Percentiles rank a stretch among this genome's conserved stretches.
phyloP scores from a whole-genome alignment of 2,797 vertebrate genomes.

The Lepus oiostolus region DNA sequence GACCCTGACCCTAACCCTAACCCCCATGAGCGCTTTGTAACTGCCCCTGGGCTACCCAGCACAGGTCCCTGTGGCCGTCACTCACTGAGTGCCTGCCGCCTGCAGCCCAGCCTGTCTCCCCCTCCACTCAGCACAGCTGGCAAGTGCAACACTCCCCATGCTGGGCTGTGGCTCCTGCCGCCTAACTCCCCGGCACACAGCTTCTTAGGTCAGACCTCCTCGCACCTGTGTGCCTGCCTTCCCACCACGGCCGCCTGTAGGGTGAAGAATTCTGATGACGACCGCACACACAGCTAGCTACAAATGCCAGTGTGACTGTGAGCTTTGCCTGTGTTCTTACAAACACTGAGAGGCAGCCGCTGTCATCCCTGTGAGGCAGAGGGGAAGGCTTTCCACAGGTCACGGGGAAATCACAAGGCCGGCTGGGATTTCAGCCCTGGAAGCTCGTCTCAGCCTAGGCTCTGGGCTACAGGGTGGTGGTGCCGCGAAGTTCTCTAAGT shows the following conservation, averaged over 20 bases:
- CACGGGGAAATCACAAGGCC: not conserved
- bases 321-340: not conserved
- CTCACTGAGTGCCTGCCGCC: not conserved
- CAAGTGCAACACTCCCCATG: not conserved
- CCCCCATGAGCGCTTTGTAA: not conserved
- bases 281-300: not conserved
- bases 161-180: not conserved
- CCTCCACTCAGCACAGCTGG: not conserved
- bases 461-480: not conserved
- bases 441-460: not conserved
- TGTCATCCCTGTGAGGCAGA: conserved; percentile 30
- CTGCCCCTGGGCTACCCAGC: too few relatives aligned
- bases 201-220: conserved; percentile 7
- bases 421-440: not conserved
- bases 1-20: conserved; percentile 32
- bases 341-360: not conserved
- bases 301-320: not conserved
- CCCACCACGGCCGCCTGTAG: not conserved
- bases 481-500: conserved; percentile 34
- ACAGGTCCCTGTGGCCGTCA: not conserved
- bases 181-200: conserved; percentile 13
- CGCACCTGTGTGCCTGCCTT: not conserved
- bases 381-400: conserved; percentile 40
- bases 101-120: not conserved
- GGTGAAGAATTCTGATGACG: not conserved